phyloP scores from a whole-genome alignment of 2,888 invertebrate species.

The Hypsopygia costalis region DNA sequence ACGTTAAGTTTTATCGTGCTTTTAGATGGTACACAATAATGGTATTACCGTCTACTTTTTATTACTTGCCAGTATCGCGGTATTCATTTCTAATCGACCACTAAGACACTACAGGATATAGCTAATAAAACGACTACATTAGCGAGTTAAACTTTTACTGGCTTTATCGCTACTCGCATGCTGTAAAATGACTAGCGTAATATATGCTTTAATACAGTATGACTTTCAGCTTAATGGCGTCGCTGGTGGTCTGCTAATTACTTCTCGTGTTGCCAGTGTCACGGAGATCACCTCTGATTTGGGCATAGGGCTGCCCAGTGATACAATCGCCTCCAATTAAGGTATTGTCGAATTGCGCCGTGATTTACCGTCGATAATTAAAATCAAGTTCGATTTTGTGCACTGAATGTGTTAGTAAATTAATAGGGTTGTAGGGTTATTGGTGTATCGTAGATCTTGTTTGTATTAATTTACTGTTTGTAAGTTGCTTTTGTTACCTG shows the following conservation, averaged over 20 bases:
- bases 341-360: conserved; percentile 55
- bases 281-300: conserved; percentile 55
- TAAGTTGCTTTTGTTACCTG: too few relatives aligned
- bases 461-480: too few relatives aligned
- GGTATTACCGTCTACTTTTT: too few relatives aligned
- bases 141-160: too few relatives aligned
- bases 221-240: conserved; percentile 34
- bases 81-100: too few relatives aligned
- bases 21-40: too few relatives aligned
- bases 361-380: conserved; percentile 19
- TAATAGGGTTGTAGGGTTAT: not conserved
- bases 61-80: too few relatives aligned
- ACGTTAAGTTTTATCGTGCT: too few relatives aligned
- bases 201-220: conserved; percentile 8
- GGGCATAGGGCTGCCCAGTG: conserved; percentile 40
- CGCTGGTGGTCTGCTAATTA: conserved; percentile 64
- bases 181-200: too few relatives aligned
- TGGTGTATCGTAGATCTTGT: not conserved
- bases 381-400: not conserved
- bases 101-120: too few relatives aligned
- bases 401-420: not conserved
- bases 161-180: too few relatives aligned
- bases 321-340: conserved; percentile 61
- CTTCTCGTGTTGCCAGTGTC: conserved; percentile 47
- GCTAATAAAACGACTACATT: too few relatives aligned